These are phyloP conservation scores for Lithophane ornitopus DNA, from an alignment of 2,888 invertebrate species.

Conservation along the genomic window DNA sequence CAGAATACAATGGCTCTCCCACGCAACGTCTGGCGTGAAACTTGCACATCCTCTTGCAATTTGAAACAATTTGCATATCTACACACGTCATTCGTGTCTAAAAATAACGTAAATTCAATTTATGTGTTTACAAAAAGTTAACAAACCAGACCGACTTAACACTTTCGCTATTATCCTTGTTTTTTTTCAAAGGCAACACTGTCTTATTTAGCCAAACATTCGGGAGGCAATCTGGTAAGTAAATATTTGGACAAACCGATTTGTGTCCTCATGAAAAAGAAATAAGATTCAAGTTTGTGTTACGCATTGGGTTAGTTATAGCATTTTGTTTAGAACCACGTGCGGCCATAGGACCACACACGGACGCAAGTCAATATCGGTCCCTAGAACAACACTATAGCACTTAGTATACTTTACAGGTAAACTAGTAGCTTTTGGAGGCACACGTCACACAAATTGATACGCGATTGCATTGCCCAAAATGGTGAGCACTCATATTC, in stretches of 20 bases:
- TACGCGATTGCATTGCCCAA: conserved; percentile 58
- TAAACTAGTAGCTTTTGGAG: conserved; percentile 85
- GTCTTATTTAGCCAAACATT: conserved; percentile 81
- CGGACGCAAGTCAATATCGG: conserved; percentile 86
- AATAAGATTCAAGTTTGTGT: conserved; percentile 72
- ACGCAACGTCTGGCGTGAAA: conserved; percentile 85
- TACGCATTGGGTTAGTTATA: conserved; percentile 53
- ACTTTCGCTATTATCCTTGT: conserved; percentile 87
- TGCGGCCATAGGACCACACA: conserved; percentile 86
- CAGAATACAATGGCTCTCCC: conserved; percentile 87
- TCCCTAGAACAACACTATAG: conserved; percentile 88
- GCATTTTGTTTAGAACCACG: conserved; percentile 59
- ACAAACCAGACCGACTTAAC: conserved; percentile 84
- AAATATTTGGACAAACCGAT: conserved; percentile 50
- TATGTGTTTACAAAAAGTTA: conserved; percentile 77
- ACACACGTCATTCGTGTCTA: conserved; percentile 74
- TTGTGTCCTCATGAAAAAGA: conserved; percentile 61
- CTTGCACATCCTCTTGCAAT: conserved; percentile 82
- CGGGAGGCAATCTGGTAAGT: conserved; percentile 61
- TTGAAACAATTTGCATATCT: conserved; percentile 85
- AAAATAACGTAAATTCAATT: conserved; percentile 79
- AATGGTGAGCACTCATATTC: conserved; percentile 39
- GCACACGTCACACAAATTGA: conserved; percentile 78
- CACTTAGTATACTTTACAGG: conserved; percentile 89
- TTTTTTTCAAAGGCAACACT: conserved; percentile 82